Base-by-base conservation (phyloP, 2,888 invertebrate genomes). In the Leuctra nigra region DNA sequence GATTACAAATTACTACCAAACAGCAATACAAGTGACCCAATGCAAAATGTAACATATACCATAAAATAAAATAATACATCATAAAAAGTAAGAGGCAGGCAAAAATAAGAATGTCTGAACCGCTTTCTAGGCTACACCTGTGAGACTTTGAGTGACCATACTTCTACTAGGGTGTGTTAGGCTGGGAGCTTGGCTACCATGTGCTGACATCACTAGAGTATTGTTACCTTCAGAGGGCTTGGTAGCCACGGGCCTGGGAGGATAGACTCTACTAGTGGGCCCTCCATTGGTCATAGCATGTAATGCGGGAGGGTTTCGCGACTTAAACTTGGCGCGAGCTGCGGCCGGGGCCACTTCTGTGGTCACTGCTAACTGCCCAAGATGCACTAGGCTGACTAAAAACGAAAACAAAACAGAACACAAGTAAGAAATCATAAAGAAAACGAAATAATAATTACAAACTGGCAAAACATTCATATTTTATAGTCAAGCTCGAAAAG, bases 351-450 rank as follows among this genome's bases (percentile, higher is more conserved):
- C 36, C 33, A 29, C 38, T 18, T 58, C 59, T 16, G 53, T 39
- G 44, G 62, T 61, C 61, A 64, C 59, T 23, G 63, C 63, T 61
- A 64, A 61, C 54, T 62, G 62, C 55, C 63, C 62, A 52, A 65
- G 62, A 59, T 65, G 64, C 48, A 60, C 62, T 57, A 64, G 58
- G 55, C 60, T 62, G 54, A 57, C 62, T 64, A 58, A 23, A 58
- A 35, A 39, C 54, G 25, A 29, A 61, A 54, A 57, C 44, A 44
- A 53, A 60, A 50, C 35, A 46, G 47, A 54, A 47, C 48, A 36
- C 23, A 39, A 56, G 54, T 24, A 61, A 36, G 23, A 44, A 47
- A 55, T 61, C 55, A 62, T 25, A 41, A 23, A 58, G 48, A 50
- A 35, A 41, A 35, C 16, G 55, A 57, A 47, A 56, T 29, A 54